phyloP scores from a whole-genome alignment of 2,888 invertebrate species.

The Cheilosia pagana region DNA sequence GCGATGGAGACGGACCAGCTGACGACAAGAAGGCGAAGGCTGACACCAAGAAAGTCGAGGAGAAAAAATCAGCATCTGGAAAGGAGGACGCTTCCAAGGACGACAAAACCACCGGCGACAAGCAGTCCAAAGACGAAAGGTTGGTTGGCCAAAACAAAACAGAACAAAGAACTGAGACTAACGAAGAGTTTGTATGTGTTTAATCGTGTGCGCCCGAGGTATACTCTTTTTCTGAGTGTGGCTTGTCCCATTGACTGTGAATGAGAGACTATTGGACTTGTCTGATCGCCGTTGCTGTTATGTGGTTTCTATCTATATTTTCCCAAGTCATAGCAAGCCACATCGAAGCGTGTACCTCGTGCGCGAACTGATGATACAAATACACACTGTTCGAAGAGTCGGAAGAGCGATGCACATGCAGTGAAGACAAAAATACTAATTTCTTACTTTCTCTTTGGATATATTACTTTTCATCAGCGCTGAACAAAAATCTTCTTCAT shows the following conservation, averaged over 20 bases:
- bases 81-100: conserved; percentile 81
- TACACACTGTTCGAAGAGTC: conserved; percentile 18
- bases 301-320: neutral
- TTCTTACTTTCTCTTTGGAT: conserved; percentile 62
- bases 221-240: conserved; percentile 7
- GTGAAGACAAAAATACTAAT: conserved; percentile 48
- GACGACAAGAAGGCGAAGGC: conserved; percentile 60
- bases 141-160: conserved; percentile 81
- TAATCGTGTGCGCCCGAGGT: conserved; percentile 8
- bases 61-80: conserved; percentile 77
- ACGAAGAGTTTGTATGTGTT: conserved; percentile 20
- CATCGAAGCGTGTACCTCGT: conserved; percentile 10
- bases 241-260: neutral
- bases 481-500: conserved; percentile 79
- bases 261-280: conserved; percentile 7
- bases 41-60: conserved; percentile 72
- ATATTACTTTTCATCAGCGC: conserved; percentile 75
- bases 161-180: conserved; percentile 14
- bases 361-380: conserved; percentile 7
- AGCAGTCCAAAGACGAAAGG: conserved; percentile 86
- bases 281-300: neutral
- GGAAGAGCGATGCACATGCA: conserved; percentile 2
- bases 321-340: neutral
- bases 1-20: conserved; percentile 66
- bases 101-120: conserved; percentile 83